Percentiles rank a stretch among this genome's conserved stretches.
These are phyloP conservation scores for Ceraclea dissimilis DNA, from an alignment of 2,888 invertebrate species.

Conservation along the genomic window DNA sequence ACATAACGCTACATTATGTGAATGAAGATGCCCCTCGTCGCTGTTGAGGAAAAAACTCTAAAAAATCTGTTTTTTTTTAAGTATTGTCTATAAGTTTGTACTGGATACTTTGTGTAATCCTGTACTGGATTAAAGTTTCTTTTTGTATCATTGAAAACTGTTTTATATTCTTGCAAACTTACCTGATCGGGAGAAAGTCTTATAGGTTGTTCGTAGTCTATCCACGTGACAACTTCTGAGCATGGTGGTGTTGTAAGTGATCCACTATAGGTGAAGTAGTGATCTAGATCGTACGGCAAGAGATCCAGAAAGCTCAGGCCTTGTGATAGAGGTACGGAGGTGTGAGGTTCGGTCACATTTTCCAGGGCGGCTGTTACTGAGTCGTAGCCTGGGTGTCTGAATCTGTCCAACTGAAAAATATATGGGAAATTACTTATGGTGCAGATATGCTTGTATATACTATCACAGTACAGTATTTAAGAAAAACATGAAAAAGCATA, in stretches of 20 bases:
- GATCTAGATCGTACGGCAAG: slow-evolving; percentile 45
- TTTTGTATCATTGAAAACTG: too few relatives aligned
- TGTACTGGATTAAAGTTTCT: too few relatives aligned
- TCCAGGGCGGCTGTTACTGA: slow-evolving; percentile 50
- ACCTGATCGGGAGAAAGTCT: slow-evolving; percentile 61
- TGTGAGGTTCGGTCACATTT: slow-evolving; percentile 49
- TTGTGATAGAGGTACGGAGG: slow-evolving; percentile 40
- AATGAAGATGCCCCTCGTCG: too few relatives aligned
- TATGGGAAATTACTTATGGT: too few relatives aligned
- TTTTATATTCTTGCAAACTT: too few relatives aligned
- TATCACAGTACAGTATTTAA: too few relatives aligned
- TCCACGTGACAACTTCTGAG: slow-evolving; percentile 78
- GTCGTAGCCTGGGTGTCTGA: slow-evolving; percentile 48
- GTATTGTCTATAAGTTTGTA: too few relatives aligned
- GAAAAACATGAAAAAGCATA: too few relatives aligned
- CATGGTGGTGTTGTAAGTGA: slow-evolving; percentile 84
- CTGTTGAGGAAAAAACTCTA: too few relatives aligned
- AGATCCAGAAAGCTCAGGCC: slow-evolving; percentile 50
- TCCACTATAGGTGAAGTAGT: slow-evolving; percentile 79
- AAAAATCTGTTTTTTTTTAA: slow-evolving; percentile 1
- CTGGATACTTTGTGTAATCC: too few relatives aligned
- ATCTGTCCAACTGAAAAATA: slow-evolving; percentile 39
- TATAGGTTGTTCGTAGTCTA: slow-evolving; percentile 71
- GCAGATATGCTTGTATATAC: background rate
- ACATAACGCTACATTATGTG: too few relatives aligned